phyloP scores from a whole-genome alignment of 64 coral and sea anemone species.

The Porites australiensis region DNA sequence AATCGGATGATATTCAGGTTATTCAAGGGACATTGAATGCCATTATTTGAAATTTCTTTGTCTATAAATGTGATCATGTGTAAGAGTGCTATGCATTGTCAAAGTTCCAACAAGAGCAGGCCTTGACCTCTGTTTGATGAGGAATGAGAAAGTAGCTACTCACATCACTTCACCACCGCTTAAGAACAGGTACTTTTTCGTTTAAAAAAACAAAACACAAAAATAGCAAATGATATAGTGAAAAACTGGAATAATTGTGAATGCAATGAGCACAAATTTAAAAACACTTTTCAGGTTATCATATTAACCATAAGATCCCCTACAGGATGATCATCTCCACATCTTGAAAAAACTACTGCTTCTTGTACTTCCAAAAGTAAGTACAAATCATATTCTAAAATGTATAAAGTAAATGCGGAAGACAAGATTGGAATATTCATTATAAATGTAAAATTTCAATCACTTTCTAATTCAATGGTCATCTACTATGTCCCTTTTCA shows the following conservation, averaged over 20 bases:
- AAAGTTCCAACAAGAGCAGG: too few species aligned
- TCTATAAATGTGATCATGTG: too few species aligned
- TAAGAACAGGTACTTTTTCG: too few species aligned
- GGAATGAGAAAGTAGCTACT: too few species aligned
- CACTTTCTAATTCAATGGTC: neutral
- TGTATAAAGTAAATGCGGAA: conserved; percentile 8
- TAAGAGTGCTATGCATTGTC: too few species aligned
- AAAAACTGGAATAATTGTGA: neutral
- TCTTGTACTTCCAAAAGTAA: conserved; percentile 33
- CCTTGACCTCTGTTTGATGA: too few species aligned
- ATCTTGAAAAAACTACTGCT: conserved; percentile 10
- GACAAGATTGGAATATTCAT: neutral
- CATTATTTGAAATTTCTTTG: too few species aligned
- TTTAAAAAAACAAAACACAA: too few species aligned
- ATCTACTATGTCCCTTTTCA: neutral
- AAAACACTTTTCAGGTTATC: neutral
- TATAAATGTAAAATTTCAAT: neutral
- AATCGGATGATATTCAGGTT: too few species aligned
- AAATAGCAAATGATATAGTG: too few species aligned
- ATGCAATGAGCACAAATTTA: neutral
- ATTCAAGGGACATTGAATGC: too few species aligned
- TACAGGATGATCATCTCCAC: neutral
- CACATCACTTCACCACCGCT: too few species aligned
- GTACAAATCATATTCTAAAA: conserved; percentile 46
- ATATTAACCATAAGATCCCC: neutral